phyloP scores from a whole-genome alignment of 2,113 vertebrate genomes.

The Hemiprocne comata region DNA sequence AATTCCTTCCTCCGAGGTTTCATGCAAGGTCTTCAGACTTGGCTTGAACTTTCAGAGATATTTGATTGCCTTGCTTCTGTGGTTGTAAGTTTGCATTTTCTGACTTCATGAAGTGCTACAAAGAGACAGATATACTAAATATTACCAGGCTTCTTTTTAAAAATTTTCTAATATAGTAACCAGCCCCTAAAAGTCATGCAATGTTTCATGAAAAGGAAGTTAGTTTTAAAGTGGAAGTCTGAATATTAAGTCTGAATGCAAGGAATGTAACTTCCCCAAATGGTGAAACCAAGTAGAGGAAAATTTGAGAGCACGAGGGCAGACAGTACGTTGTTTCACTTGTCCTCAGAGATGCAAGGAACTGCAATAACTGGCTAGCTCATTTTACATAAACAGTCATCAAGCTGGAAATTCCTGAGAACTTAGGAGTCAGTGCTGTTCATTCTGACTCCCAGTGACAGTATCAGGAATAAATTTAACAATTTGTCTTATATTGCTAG shows the following conservation, averaged over 20 bases:
- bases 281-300: background rate
- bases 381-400: background rate
- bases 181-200: background rate
- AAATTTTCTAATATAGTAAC: background rate
- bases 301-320: background rate
- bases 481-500: background rate
- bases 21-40: background rate
- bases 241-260: background rate
- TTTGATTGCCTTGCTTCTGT: background rate
- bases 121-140: background rate
- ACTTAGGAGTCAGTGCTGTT: fast-evolving
- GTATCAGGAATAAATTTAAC: background rate
- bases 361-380: background rate
- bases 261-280: background rate
- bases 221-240: background rate
- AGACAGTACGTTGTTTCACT: background rate
- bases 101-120: background rate
- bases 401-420: background rate
- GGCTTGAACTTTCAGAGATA: background rate
- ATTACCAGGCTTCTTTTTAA: background rate
- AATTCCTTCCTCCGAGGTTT: background rate
- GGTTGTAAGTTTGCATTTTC: background rate
- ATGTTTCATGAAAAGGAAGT: background rate
- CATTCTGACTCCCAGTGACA: background rate
- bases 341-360: background rate